Conservation (phyloP, 2,797 vertebrate genomes). For the Lagothrix lagotricha region DNA sequence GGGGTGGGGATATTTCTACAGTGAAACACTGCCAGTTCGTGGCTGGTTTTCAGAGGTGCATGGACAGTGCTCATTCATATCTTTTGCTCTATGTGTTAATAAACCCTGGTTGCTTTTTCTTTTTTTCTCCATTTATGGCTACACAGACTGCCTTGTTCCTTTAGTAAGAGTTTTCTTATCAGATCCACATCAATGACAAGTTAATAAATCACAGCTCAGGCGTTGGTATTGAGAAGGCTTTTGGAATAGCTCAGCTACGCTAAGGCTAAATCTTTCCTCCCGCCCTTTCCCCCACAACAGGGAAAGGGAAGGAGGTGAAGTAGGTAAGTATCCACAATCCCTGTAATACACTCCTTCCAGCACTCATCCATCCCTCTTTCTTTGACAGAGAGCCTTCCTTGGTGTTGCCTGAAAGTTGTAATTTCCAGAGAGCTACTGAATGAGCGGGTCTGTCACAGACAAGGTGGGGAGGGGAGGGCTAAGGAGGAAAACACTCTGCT, state of each 20-base stretch:
- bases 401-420: background rate
- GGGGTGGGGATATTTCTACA: accelerated
- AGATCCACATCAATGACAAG: background rate
- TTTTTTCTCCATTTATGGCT: background rate
- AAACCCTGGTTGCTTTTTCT: background rate
- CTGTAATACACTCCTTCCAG: no score
- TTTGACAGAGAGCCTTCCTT: background rate
- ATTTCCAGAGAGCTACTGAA: background rate
- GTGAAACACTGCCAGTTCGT: background rate
- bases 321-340: no score
- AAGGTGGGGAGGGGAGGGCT: background rate
- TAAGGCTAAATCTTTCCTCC: background rate
- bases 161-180: background rate
- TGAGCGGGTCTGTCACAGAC: background rate
- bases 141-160: background rate
- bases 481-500: background rate
- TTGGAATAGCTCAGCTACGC: background rate
- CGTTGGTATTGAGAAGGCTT: background rate
- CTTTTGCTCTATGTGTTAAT: background rate
- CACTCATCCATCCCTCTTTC: background rate
- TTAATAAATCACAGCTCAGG: background rate
- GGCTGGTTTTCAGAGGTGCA: background rate
- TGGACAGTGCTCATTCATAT: background rate
- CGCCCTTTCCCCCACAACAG: background rate
- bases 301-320: no score